Evolutionary conservation across 2,113 vertebrate species (phyloP), one percentile per base, ranked within the genome.

Genomic region (Elephas maximus): DNA sequence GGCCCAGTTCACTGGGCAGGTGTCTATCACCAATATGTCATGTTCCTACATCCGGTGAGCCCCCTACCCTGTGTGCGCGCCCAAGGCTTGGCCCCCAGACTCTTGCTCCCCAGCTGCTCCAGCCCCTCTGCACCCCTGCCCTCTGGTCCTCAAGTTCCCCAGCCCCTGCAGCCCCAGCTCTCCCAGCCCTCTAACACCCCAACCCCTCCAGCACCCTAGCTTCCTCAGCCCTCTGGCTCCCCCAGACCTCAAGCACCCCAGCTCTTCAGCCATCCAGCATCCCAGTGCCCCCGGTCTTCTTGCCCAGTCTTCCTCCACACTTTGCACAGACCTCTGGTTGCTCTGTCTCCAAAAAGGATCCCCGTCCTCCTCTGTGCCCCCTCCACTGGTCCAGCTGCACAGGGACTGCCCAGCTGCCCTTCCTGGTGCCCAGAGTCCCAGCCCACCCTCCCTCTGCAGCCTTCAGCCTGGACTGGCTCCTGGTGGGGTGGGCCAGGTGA

Each of bases 331-430:
- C 33, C 2, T 69, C 12, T 26, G 9, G 21, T 73, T 37, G 77
- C 62, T n/a, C 30, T 3, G 1, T 48, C 84, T 62, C 51, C 23
- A 8, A 44, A 63, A 14, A 44, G 5, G 48, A 53, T 12, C 37
- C 24, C 0, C 23, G 51, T 51, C 11, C 45, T 90, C 15, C 51
- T 84, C 15, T 10, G 1, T 2, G 6, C 10, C 5, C 28, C 44
- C 8, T 28, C 2, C 6, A 0, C 23, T 3, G 23, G 8, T 53
- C 65, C 60, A 7, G 5, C 7, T 45, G 28, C 10, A 14, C 26
- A 9, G 65, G 57, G 57, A 17, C 65, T 14, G 11, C 45, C 44
- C 41, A 1, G 2, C 63, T 87, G 60, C 67, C 57, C 15, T 4
- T 73, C 6, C 9, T 41, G 28, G 48, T 14, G 4, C 60, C 37